phyloP scores from a whole-genome alignment of 2,888 invertebrate genomes.

The Dicranocentrus wangi region DNA sequence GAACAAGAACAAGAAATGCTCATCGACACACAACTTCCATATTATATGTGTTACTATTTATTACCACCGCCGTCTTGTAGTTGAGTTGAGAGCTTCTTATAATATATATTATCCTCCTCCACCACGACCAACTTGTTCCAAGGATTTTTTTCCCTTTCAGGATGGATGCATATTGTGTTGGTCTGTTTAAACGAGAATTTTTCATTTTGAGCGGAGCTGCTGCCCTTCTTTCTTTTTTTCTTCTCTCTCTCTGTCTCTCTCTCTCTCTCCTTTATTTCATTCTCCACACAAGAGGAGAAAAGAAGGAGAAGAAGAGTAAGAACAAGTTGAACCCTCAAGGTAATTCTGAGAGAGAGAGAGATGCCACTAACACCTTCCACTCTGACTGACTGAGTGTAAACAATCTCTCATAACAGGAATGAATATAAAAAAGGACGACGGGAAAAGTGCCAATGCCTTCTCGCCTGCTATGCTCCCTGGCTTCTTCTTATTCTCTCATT shows the following conservation, averaged over 20 bases:
- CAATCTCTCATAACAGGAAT: slow-evolving; percentile 56
- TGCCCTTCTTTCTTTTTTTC: no score
- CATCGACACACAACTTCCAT: slow-evolving; percentile 4
- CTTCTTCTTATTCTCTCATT: no score
- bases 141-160: no score
- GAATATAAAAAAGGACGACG: slow-evolving; percentile 14
- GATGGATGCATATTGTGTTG: slow-evolving; percentile 30
- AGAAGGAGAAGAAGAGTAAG: no score
- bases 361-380: slow-evolving; percentile 59
- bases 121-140: no score
- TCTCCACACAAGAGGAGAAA: slow-evolving; percentile 3
- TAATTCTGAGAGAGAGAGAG: no score
- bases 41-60: slow-evolving; percentile 48
- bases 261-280: slow-evolving; percentile 37
- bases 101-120: no score
- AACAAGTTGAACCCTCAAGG: slow-evolving; percentile 46
- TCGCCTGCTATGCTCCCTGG: no score
- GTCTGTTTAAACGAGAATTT: slow-evolving; percentile 51
- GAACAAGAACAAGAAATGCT: background rate
- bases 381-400: slow-evolving; percentile 55
- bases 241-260: slow-evolving; percentile 9
- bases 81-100: no score
- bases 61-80: slow-evolving; percentile 33
- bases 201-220: no score
- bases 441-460: slow-evolving; percentile 50